Evolutionary conservation across 2,797 vertebrate genomes (phyloP), one percentile per base, ranked within the genome.

Genomic region (Chelon auratus): DNA sequence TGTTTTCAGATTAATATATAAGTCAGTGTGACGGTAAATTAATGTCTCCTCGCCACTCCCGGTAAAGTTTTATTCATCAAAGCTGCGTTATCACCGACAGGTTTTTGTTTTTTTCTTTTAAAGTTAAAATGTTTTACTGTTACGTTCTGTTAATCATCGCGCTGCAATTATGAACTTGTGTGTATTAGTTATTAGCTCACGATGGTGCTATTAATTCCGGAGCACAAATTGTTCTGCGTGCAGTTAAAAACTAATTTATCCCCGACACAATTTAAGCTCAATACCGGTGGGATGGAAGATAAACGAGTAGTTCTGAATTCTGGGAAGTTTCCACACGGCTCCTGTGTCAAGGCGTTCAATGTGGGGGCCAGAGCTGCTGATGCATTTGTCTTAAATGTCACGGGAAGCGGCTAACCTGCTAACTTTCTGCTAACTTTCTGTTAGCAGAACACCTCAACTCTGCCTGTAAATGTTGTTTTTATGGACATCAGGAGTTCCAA

Each of bases 111-210:
- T 33, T 33, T 33, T 33, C 7, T 33, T 33, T 33, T 33, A 33
- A 33, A 33, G 13, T 39, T 17, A 26, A 52, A 63, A 20, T 40
- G 48, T 40, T 63, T 33, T 37, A 26, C 24, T 40, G 36, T 40
- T 17, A 40, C 39, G 53, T 57, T 9, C 4, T 15, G 33, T 47
- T 55, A 61, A 71, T 55, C 54, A 24, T 24, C 47, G 17, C 50
- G n/a, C 57, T 13, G 26, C 40, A 61, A 61, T 70, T 58, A 71
- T 24, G n/a, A 59, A 52, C 47, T 64, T 65, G 18, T 15, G 22
- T 5, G 24, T 63, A 9, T 14, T 51, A 62, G 24, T 24, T 17
- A 58, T 53, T 58, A 20, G 42, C 18, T 47, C 12, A 11, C 24
- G 15, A 36, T 18, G 18, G 24, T 3, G 18, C 22, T 62, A 37